These are phyloP conservation scores for Trematocara nigrifrons DNA, from an alignment of 2,113 vertebrate species.

Conservation along the genomic window DNA sequence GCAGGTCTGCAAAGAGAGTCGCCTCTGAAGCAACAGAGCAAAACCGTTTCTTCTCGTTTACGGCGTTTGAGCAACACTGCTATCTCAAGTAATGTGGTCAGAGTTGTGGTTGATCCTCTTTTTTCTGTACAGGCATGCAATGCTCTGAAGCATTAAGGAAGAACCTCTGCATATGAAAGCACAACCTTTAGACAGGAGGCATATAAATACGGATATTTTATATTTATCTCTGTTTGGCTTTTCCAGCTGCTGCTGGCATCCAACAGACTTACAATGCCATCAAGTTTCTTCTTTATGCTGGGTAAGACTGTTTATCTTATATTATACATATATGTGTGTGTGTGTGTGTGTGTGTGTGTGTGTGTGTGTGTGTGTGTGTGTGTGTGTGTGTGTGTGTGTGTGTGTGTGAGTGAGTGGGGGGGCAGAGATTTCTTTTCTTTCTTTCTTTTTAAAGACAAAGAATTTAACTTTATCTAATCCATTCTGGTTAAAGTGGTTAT, in stretches of 20 bases:
- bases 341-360: neutral
- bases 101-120: conserved; percentile 34
- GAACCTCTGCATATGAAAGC: neutral
- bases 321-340: neutral
- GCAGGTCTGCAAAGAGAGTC: neutral
- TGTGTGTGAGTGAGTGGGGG: neutral
- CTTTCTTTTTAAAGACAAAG: too few species aligned
- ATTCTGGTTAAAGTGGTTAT: too few species aligned
- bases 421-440: too few species aligned
- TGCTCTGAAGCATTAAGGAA: neutral
- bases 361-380: neutral
- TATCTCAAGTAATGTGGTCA: conserved; percentile 20
- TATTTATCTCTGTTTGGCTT: neutral
- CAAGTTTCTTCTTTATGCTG: neutral
- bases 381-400: neutral
- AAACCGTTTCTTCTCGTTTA: neutral
- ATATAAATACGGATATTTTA: neutral
- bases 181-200: neutral
- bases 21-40: neutral
- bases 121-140: neutral
- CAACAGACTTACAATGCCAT: conserved; percentile 15
- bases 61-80: conserved; percentile 16
- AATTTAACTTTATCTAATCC: too few species aligned
- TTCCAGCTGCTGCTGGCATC: neutral
- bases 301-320: conserved; percentile 35